Evolutionary conservation across 2,888 invertebrate species (phyloP), one percentile per base, ranked within the genome.

Genomic region (Chloromyia formosa): DNA sequence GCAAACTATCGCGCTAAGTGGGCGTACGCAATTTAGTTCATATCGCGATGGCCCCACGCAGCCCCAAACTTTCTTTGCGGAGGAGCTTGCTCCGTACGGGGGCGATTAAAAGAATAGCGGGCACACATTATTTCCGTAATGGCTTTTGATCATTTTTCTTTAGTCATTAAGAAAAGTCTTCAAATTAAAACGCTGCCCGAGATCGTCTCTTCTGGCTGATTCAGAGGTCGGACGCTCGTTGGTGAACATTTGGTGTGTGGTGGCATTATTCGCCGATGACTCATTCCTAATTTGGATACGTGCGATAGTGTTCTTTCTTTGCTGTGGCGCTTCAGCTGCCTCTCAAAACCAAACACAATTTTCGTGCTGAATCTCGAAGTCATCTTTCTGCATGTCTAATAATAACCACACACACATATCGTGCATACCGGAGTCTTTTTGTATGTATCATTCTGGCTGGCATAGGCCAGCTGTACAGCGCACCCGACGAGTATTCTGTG

Each of bases 351-450:
- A 35, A 18, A 18, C 40, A 40, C 3, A 35, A 35, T 35, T 71
- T 58, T 7, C 60, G 10, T 42, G 66, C 49, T 66, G 22, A 27
- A 64, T 22, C 35, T 71, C 58, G n/a, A 71, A 71, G 56, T 58
- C 54, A 58, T 58, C 56, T 58, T 56, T 71, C 71, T 71, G 71
- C 58, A 58, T 71, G 40, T 27, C 71, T 71, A 71, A 71, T 71
- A 71, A 71, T 71, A 71, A 71, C 66, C 49, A 12, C 23, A 49
- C 27, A 49, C 49, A 35, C 27, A 35, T 35, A 35, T 35, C 27
- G 27, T 35, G 27, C 27, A 35, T 35, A 35, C 27, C 27, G 7
- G 27, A 35, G 27, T 35, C 27, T 35, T 35, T 35, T 35, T 35
- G 27, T 35, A 7, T 7, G 27, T n/a, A n/a, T n/a, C n/a, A n/a